These are phyloP conservation scores for Caenorhabditis drosophilae DNA, from an alignment of 2,888 invertebrate genomes.

Conservation along the genomic window DNA sequence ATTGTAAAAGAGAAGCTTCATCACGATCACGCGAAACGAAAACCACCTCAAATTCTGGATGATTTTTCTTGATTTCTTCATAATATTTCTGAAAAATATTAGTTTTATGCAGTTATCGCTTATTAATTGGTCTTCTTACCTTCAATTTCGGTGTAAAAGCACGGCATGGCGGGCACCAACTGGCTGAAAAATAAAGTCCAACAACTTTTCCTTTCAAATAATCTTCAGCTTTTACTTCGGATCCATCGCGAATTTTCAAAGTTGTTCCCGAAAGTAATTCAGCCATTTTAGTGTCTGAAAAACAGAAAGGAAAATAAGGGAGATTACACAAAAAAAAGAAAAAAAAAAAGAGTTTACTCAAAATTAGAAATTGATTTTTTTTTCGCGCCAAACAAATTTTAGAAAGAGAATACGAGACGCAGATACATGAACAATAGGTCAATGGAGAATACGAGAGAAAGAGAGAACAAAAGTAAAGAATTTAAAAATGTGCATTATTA, in stretches of 20 bases:
- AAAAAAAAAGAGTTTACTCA: not conserved
- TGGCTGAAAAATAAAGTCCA: conserved; percentile 73
- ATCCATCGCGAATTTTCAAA: conserved; percentile 35
- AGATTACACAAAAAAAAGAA: too few species aligned
- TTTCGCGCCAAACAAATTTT: not conserved
- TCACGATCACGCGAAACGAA: conserved; percentile 64
- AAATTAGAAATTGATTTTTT: not conserved
- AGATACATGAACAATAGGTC: too few species aligned
- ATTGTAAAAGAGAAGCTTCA: conserved; percentile 55
- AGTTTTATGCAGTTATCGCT: not conserved
- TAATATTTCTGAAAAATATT: conserved; percentile 49
- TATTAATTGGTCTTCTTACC: conserved; percentile 19
- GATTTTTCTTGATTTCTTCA: conserved; percentile 54
- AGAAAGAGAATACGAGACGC: conserved; percentile 1
- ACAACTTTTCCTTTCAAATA: conserved; percentile 68
- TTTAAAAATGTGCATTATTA: too few species aligned
- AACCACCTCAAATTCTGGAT: conserved; percentile 64
- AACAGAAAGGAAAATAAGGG: not conserved
- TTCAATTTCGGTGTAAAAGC: conserved; percentile 66
- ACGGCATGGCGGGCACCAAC: conserved; percentile 72
- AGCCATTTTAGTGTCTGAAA: conserved; percentile 28
- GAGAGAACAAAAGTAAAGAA: too few species aligned
- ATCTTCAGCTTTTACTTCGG: conserved; percentile 48
- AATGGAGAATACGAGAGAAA: too few species aligned
- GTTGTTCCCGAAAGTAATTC: conserved; percentile 35